Conservation (phyloP, 2,113 vertebrate genomes). For the Macquaria australasica region DNA sequence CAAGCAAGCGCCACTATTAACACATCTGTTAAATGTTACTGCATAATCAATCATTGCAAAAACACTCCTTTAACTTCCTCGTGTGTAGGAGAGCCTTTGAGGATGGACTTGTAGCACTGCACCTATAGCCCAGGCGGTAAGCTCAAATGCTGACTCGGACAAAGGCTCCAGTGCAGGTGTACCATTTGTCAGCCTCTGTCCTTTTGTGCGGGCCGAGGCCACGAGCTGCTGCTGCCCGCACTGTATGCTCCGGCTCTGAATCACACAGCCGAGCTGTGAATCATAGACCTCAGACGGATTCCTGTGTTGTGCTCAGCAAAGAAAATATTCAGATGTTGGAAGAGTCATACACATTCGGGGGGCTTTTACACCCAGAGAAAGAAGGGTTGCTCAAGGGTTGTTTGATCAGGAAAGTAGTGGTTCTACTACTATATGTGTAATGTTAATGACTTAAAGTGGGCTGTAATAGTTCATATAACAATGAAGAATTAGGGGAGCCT, state of each 20-base stretch:
- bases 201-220: constrained; percentile 53
- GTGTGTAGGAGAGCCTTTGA: constrained; percentile 26
- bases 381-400: constrained; percentile 46
- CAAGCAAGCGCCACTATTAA: constrained; percentile 53
- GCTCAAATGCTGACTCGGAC: constrained; percentile 62
- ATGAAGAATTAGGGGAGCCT: constrained; percentile 52
- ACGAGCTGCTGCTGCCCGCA: constrained; percentile 25
- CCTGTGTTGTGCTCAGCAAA: constrained; percentile 50
- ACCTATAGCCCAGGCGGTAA: constrained; percentile 14
- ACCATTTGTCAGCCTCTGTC: constrained; percentile 59
- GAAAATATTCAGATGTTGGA: constrained; percentile 56
- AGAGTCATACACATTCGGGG: constrained; percentile 42
- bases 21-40: constrained; percentile 62
- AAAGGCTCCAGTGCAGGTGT: constrained; percentile 67
- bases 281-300: constrained; percentile 71
- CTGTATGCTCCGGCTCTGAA: constrained; percentile 52
- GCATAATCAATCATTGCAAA: constrained; percentile 60
- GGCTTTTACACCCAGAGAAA: constrained; percentile 29
- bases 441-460: constrained; percentile 63
- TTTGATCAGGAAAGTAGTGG: constrained; percentile 43
- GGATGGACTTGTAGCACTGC: constrained; percentile 30
- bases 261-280: constrained; percentile 57
- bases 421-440: constrained; percentile 33
- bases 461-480: constrained; percentile 55
- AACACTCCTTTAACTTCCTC: constrained; percentile 52